These are phyloP conservation scores for Argya squamiceps DNA, from an alignment of 2,797 vertebrate species.

Conservation along the genomic window DNA sequence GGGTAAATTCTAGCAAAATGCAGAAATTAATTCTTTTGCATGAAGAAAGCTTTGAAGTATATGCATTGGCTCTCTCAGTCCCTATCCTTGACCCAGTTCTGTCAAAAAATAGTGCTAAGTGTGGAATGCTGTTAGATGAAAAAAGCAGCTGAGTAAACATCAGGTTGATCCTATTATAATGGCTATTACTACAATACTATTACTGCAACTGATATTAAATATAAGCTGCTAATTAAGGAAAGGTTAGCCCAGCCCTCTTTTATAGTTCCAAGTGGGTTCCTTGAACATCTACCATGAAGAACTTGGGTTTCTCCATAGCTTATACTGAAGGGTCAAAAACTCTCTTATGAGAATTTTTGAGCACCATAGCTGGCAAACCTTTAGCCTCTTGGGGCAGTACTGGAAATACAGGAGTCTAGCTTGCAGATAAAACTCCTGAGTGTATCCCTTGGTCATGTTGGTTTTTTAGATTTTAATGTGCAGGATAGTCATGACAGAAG, in stretches of 20 bases:
- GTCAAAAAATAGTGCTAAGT: neutral
- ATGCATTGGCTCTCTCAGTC: neutral
- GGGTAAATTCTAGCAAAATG: neutral
- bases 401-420: neutral
- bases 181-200: neutral
- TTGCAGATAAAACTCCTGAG: neutral
- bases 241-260: neutral
- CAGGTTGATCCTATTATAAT: neutral
- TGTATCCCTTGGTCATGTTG: neutral
- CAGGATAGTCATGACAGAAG: neutral
- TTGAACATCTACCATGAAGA: neutral
- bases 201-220: neutral
- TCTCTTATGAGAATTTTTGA: neutral
- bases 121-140: neutral
- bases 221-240: neutral
- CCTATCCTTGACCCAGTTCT: neutral
- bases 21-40: neutral
- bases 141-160: neutral
- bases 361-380: rapidly evolving
- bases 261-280: neutral
- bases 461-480: neutral
- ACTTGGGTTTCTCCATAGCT: neutral
- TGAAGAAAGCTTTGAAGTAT: neutral
- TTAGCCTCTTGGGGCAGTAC: neutral
- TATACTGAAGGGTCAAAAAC: neutral